Evolutionary conservation across 2,888 invertebrate genomes (phyloP).

Genomic region (Actias luna): DNA sequence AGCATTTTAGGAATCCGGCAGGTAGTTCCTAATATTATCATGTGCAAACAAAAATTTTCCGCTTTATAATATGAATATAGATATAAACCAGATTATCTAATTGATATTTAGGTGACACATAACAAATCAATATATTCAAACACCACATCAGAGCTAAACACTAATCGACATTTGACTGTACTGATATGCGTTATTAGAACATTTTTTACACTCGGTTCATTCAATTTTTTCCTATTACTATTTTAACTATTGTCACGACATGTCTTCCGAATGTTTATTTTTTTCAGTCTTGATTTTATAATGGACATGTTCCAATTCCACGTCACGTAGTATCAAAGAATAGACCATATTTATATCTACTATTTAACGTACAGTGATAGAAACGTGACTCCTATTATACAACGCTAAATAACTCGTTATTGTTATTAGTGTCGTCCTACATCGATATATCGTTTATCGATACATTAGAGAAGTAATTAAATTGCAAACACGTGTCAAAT

Average conservation of each 20-base stretch:
- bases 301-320: not conserved
- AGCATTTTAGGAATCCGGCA: too few relatives aligned
- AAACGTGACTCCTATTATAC: not conserved
- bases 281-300: not conserved
- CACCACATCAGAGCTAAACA: too few relatives aligned
- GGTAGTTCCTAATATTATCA: too few relatives aligned
- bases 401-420: not conserved
- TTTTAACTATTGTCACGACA: not conserved
- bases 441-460: too few relatives aligned
- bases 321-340: not conserved
- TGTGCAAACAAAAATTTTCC: too few relatives aligned
- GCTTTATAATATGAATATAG: too few relatives aligned
- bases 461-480: not conserved
- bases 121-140: too few relatives aligned
- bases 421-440: too few relatives aligned
- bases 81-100: not conserved
- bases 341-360: not conserved
- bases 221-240: not conserved
- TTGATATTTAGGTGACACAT: not conserved
- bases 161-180: not conserved
- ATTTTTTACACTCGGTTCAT: not conserved
- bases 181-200: not conserved
- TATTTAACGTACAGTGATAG: not conserved
- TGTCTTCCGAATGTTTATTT: not conserved
- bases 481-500: not conserved